These are phyloP conservation scores for Ophioninae sp. DNA, from an alignment of 2,888 invertebrate species.

Conservation along the genomic window DNA sequence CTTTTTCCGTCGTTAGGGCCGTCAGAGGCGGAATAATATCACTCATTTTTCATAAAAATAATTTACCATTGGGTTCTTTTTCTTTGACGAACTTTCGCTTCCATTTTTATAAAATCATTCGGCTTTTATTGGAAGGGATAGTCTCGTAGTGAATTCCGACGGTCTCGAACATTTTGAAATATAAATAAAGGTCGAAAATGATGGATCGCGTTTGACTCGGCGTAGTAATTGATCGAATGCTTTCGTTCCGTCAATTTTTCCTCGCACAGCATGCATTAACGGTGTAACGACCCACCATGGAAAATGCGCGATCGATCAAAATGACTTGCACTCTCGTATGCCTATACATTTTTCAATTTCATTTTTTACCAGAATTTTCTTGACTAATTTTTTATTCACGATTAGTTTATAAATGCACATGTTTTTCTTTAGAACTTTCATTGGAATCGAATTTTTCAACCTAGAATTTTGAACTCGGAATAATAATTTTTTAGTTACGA, in stretches of 20 bases:
- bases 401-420: background rate
- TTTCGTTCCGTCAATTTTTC: background rate
- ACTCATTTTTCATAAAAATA: background rate
- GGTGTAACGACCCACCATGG: background rate
- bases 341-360: background rate
- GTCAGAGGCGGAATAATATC: background rate
- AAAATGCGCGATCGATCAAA: slow-evolving; percentile 10
- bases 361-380: too few relatives aligned
- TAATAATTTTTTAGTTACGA: background rate
- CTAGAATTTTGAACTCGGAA: background rate
- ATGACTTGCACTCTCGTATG: background rate
- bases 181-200: slow-evolving; percentile 18
- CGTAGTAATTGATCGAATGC: slow-evolving; percentile 40
- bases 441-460: background rate
- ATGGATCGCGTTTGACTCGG: slow-evolving; percentile 16
- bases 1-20: background rate
- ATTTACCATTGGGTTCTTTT: background rate
- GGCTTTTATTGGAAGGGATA: background rate
- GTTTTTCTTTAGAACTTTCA: too few relatives aligned
- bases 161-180: background rate
- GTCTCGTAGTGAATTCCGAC: background rate
- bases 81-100: background rate
- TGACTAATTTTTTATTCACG: background rate
- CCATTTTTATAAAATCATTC: slow-evolving; percentile 1
- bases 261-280: background rate